Base-by-base conservation (phyloP, 2,888 invertebrate genomes). In the Nipponacmea schrenckii region DNA sequence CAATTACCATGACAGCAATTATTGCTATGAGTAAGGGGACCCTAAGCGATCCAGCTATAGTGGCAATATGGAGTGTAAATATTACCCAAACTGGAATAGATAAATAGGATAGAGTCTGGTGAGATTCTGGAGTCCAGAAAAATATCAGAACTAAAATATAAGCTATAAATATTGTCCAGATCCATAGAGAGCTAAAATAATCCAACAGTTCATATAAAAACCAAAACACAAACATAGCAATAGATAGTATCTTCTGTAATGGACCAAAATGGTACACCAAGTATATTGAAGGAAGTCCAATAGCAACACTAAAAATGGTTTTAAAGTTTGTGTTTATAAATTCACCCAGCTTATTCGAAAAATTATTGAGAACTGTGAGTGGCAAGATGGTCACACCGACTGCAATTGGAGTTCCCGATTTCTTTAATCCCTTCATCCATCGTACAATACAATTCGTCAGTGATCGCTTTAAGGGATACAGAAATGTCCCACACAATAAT, bases 381-480 rank as follows among this genome's bases (percentile, higher is more conserved):
- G 98, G 97, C 69, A 90, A 75, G 10, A 85, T 74, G 12, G 83
- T 79, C 5, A 90, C 69, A 3, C 90, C 90, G 17, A 91, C 80
- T 15, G 88, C 82, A 62, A 91, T 85, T 2, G 91, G 91, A 1
- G 90, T 90, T 12, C 89, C 85, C 2, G 88, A 85, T 0, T 72
- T 69, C 26, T 81, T 76, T 24, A 88, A 69, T 8, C 84, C 83
- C 77, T 79, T 79, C 69, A 89, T 93, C 96, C 96, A 96, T 78
- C 92, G 91, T 81, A 94, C 93, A 27, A 96, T 91, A 74, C 92
- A 90, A 74, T 93, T 92, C 0, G 96, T 93, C 64, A 97, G 89
- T 71, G 92, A 93, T 75, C 94, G 92, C 89, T 98, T 98, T 85
- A 97, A 94, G 0, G 98, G 98, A 89, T 97, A 96, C n/a, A 98